Base-by-base conservation (phyloP, 2,113 vertebrate genomes). In the Spea multiplicata region DNA sequence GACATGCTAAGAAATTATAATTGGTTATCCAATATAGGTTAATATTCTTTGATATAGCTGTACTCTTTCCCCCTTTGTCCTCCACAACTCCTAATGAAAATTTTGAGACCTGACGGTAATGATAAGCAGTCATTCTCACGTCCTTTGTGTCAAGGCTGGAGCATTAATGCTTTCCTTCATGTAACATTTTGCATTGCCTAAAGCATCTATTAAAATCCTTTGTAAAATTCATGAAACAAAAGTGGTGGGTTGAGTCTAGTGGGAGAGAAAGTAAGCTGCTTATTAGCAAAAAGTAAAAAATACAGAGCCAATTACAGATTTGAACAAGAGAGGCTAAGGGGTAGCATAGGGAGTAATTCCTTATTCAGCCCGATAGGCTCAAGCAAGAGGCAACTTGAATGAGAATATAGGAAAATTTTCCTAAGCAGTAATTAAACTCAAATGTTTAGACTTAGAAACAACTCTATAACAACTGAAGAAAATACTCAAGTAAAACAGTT, bases 221-320 rank as follows among this genome's bases (percentile, higher is more conserved):
- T 98, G 97, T 98, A 99, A 99, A 98, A 99, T 98, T 97, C 96
- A 98, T 98, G 96, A 98, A 97, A 99, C 94, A 94, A 98, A 99
- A 96, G 95, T 95, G 95, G 96, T 95, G 93, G 96, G 96, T 96
- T 95, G 95, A 97, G 95, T 98, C 97, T 97, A 93, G 94, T 92
- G 97, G 97, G 97, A 98, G 91, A 96, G 92, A 94, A 94, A 98
- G 96, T 99, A 98, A 98, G 97, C 96, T 97, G 95, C 97, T 99
- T 99, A 99, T 99, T 99, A 99, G 95, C 96, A 96, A 96, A 94
- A 95, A 97, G 95, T 96, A 89, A 95, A 97, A 99, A 98, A 96
- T 95, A 96, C 93, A 94, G 95, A 93, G 93, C 97, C 97, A 99
- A 99, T 99, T 99, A 99, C 96, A 96, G 95, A 94, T 95, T 93